phyloP scores from a whole-genome alignment of 1,140 invertebrate genomes.

The Yoshiicerus persimilis region DNA sequence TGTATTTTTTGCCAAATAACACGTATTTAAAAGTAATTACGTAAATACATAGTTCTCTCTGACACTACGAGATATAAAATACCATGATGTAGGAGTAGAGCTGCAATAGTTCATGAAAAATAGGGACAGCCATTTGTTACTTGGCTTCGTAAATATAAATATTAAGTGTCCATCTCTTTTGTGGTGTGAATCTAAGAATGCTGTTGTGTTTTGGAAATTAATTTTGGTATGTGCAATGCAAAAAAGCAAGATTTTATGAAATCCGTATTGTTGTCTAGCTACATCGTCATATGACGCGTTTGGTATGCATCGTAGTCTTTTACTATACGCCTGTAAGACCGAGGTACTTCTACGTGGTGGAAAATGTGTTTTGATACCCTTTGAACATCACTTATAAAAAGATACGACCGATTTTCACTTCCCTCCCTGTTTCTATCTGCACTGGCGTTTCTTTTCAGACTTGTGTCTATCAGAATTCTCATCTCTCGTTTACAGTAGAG shows the following conservation, averaged over 20 bases:
- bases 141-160: neutral
- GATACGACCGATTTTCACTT: neutral
- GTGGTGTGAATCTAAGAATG: neutral
- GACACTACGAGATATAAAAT: too few species aligned
- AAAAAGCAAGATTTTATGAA: neutral
- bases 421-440: neutral
- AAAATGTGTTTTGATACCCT: neutral
- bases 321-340: neutral
- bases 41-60: too few species aligned
- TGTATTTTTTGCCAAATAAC: too few species aligned
- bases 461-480: neutral
- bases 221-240: neutral
- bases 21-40: too few species aligned
- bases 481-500: neutral
- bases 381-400: neutral
- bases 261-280: neutral
- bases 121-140: neutral
- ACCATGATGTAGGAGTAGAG: too few species aligned
- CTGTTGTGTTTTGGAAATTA: neutral
- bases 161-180: neutral
- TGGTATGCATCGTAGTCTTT: neutral
- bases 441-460: neutral
- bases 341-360: too few species aligned
- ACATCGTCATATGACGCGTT: neutral
- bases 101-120: too few species aligned